Base-by-base conservation (phyloP, 2,113 vertebrate genomes). In the Psammodynastes pulverulentus region DNA sequence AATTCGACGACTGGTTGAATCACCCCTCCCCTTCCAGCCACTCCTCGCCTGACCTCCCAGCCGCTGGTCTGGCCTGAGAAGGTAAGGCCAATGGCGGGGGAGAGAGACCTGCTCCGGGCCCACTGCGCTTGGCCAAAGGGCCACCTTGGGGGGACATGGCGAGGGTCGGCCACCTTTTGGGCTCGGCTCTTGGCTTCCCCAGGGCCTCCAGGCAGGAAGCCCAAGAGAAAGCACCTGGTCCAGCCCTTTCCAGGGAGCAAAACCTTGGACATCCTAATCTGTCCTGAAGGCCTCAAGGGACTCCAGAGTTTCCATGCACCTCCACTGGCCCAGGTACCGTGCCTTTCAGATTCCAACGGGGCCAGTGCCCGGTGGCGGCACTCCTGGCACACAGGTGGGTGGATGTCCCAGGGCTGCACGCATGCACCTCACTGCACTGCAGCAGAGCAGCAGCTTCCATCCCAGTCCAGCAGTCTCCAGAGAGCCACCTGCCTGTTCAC, bases 281-380 rank as follows among this genome's bases (percentile, higher is more conserved):
- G 1, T 67, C 29, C 1, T 0, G 1, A 67, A 67, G 29, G 62
- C 12, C 4, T 67, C 4, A 2, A 67, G 29, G 29, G 13, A 29
- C 62, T 67, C 29, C 29, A n/a, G 29, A 67, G 4, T 13, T 67
- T 34, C 10, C 29, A 29, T 3, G 2, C 1, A 4, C 29, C 0
- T 67, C 13, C 62, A 23, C 12, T 2, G 1, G 13, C 29, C 12
- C 13, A 4, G 34, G 4, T 5, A 12, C 12, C 5, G 12, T 67
- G 29, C 29, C 10, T 10, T 56, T 56, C 23, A 56, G 23, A 56
- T 62, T 10, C 58, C 26, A 56, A 56, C 9, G 2, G 54, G 54
- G 23, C 2, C 23, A 56, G 54, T 1, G 2, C 23, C 21, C 8
- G 1, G 7, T 7, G 21, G 17, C 17, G 7, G 54, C 0, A 2